Evolutionary conservation across 2,797 vertebrate species (phyloP).

Genomic region (Phylloscopus collybita): DNA sequence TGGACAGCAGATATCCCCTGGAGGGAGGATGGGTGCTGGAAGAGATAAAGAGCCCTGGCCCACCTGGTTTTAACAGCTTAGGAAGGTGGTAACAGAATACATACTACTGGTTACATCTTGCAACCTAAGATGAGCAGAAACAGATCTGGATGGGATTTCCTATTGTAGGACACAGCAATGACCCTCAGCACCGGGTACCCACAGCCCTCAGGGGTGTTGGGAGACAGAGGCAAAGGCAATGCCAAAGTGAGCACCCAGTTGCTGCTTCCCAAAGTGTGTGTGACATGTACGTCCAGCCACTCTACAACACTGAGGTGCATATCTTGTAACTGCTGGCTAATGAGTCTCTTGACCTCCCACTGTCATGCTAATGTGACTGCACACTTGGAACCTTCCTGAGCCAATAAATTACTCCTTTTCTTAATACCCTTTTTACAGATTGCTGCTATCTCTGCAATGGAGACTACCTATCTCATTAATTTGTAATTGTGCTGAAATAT

Average conservation of each 20-base stretch:
- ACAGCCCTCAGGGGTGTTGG: not conserved
- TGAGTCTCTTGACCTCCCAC: constrained; percentile 58
- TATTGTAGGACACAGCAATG: accelerated
- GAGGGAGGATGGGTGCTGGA: not conserved
- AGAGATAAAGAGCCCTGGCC: not conserved
- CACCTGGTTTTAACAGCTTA: not conserved
- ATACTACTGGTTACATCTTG: not conserved
- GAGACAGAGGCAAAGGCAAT: not conserved
- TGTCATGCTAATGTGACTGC: constrained; percentile 20
- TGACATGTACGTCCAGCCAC: not conserved
- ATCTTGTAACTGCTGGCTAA: constrained; percentile 8
- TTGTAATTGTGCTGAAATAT: constrained; percentile 66
- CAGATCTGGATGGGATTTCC: not conserved
- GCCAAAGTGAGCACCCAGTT: not conserved
- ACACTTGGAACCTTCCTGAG: constrained; percentile 36
- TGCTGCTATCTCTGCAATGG: constrained; percentile 18
- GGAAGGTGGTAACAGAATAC: no score
- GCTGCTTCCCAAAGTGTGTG: accelerated
- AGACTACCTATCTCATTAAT: constrained; percentile 66
- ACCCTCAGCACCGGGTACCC: no score
- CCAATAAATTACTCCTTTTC: constrained; percentile 50
- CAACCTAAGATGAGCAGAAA: not conserved
- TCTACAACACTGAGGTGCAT: not conserved
- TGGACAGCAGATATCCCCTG: not conserved
- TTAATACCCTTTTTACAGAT: constrained; percentile 36